Percentiles rank a stretch among this genome's conserved stretches.
phyloP scores from a whole-genome alignment of 1,140 invertebrate genomes.

The Ceratosolen solmsi region DNA sequence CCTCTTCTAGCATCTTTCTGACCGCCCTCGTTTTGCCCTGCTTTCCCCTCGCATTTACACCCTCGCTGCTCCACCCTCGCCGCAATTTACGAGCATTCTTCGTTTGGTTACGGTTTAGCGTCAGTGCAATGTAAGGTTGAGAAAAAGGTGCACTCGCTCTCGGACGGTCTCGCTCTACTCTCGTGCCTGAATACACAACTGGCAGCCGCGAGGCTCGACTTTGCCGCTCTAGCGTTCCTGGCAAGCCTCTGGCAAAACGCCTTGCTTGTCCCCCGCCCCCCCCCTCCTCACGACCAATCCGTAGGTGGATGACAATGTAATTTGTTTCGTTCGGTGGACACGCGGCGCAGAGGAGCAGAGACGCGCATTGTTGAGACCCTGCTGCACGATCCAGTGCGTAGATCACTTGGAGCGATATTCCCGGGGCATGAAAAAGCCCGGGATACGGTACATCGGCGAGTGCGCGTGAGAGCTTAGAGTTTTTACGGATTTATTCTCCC shows the following conservation, averaged over 20 bases:
- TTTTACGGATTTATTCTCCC: constrained; percentile 25
- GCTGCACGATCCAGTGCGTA: no score
- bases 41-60: background rate
- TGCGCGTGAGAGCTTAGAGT: constrained; percentile 24
- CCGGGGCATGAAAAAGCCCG: background rate
- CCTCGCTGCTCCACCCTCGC: background rate
- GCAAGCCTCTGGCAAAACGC: no score
- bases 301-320: background rate
- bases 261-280: background rate
- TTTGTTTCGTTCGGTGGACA: background rate
- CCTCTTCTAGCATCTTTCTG: no score
- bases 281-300: no score
- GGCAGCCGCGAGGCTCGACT: no score
- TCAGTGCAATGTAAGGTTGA: no score
- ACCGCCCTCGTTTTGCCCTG: no score
- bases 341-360: background rate
- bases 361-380: background rate
- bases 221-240: background rate
- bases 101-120: background rate
- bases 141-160: no score
- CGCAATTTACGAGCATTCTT: background rate
- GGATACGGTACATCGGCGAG: background rate
- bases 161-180: background rate
- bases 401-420: background rate
- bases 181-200: background rate